Evolutionary conservation across 2,797 vertebrate species (phyloP), one percentile per base, ranked within the genome.

Genomic region (Sternarchorhynchus goeldii): DNA sequence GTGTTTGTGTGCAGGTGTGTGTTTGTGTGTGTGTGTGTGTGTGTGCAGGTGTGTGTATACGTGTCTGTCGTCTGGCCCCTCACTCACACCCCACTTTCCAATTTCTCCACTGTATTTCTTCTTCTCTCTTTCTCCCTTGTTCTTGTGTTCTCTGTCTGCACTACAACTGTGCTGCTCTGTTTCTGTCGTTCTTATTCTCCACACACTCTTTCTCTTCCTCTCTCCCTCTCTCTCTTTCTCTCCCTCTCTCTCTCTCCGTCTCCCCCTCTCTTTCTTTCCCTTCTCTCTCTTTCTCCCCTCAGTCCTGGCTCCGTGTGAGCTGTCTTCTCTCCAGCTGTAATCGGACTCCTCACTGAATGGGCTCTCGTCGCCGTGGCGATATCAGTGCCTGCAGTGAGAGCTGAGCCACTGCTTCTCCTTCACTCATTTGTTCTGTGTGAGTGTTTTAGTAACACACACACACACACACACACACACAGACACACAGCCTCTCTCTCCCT

Each of bases 331-430:
- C 88, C 90, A 87, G 88, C 90, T 91, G 93, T 93, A 94, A 94
- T 88, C 90, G 93, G 93, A 93, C 93, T 93, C 93, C 92, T 93
- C 91, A 92, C 93, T 91, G 90, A 91, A 88, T 89, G 92, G 66
- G 93, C 91, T 92, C 93, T 94, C 91, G 91, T 91, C 83, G 85
- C 88, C 88, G 89, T 87, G 88, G 90, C 93, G 93, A 94, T 93
- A 94, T 93, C 93, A 93, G 90, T 89, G 84, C 90, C 76, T 86
- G 78, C 89, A 92, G 89, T 90, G 92, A 89, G 75, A 75, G 69
- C 79, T 50, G 59, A 63, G 75, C 60, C 45, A 8, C 10, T 25
- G 56, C 59, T 60, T 71, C 62, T 63, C 73, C 67, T 14, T 69
- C 64, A 58, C 81, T 77, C 70, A 76, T 84, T 76, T 69, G 70